Conservation (phyloP, 2,113 vertebrate genomes). For the Hemibagrus wyckioides region DNA sequence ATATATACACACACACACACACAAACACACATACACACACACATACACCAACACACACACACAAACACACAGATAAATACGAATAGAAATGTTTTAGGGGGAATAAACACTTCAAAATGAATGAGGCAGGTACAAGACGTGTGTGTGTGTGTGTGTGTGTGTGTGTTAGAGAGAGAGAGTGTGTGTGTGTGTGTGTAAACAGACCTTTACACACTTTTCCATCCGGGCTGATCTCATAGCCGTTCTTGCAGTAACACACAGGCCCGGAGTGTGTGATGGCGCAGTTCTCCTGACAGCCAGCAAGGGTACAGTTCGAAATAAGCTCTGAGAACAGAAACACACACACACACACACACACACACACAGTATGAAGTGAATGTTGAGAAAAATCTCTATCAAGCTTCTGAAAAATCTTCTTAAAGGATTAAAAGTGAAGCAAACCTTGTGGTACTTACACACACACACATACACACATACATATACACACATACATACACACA, state of each 20-base stretch:
- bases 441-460: neutral
- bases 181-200: conserved; percentile 39
- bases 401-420: conserved; percentile 38
- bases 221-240: conserved; percentile 85
- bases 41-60: too few species aligned
- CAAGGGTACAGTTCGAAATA: conserved; percentile 78
- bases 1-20: neutral
- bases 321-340: conserved; percentile 71
- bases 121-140: too few species aligned
- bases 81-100: too few species aligned
- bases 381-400: conserved; percentile 12
- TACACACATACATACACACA: neutral
- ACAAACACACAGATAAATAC: too few species aligned
- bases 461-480: neutral
- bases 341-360: conserved; percentile 34
- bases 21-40: too few species aligned
- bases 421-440: conserved; percentile 21
- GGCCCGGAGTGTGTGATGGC: conserved; percentile 79
- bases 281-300: conserved; percentile 85
- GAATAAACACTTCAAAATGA: too few species aligned
- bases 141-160: neutral
- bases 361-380: conserved; percentile 15
- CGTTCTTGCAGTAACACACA: conserved; percentile 87
- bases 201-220: conserved; percentile 89
- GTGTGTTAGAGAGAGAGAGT: neutral